Conservation (phyloP, 2,888 invertebrate species). For the Meiosimyza decipiens region DNA sequence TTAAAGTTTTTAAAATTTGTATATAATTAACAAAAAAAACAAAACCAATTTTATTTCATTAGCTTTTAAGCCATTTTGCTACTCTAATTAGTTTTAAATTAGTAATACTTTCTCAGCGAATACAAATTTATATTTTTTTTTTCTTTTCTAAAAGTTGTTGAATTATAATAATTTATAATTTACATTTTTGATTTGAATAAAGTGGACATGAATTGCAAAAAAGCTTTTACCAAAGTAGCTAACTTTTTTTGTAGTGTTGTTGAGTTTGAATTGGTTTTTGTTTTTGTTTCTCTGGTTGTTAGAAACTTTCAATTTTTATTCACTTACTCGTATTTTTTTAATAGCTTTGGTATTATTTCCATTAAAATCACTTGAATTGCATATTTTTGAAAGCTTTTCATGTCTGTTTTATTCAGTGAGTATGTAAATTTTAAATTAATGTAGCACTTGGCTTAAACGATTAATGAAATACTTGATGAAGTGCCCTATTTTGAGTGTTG, state of each 20-base stretch:
- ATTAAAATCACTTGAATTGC: background rate
- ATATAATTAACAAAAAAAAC: background rate
- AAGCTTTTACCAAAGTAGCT: constrained; percentile 12
- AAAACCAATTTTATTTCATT: background rate
- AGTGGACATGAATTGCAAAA: constrained; percentile 35
- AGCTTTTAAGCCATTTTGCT: background rate
- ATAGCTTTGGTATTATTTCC: background rate
- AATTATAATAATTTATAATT: constrained; percentile 20
- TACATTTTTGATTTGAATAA: constrained; percentile 34
- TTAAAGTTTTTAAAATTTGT: background rate
- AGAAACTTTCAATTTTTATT: background rate
- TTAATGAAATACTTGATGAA: too few relatives aligned
- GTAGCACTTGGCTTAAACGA: too few relatives aligned
- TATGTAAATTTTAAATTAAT: too few relatives aligned
- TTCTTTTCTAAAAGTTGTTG: background rate
- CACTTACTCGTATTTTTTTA: background rate
- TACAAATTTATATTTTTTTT: background rate
- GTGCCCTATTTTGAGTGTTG: too few relatives aligned
- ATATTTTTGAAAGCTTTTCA: constrained; percentile 26
- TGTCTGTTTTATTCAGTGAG: constrained; percentile 30
- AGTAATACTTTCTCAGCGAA: constrained; percentile 5
- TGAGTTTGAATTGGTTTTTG: constrained; percentile 1
- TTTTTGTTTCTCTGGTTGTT: constrained; percentile 4
- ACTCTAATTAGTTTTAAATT: constrained; percentile 6
- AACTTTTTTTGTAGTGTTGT: constrained; percentile 27